Base-by-base conservation (phyloP, 2,797 vertebrate genomes). In the Typhlichthys subterraneus region DNA sequence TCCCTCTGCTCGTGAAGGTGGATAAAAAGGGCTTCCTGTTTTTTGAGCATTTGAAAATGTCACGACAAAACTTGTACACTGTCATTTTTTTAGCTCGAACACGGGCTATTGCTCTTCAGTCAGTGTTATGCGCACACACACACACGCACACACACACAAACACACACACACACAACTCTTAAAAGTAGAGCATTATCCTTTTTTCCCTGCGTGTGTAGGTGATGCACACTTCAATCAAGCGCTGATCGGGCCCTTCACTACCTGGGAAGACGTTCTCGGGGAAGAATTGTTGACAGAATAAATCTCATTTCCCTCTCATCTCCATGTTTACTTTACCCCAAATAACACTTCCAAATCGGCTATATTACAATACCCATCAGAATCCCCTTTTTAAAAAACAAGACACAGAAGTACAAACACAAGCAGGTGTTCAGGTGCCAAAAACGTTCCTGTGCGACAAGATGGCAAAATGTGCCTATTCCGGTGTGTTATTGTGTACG, bases 321-420 rank as follows among this genome's bases (percentile, higher is more conserved):
- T 82, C 60, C 68, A 68, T 38, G 70, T 81, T 83, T 76, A 62
- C 81, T 79, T 86, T 87, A 72, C 76, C 59, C 73, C 65, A 48
- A 73, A 79, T 75, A 83, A 79, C 29, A 49, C 75, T 53, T 42
- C 49, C 80, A 85, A 85, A 85, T 80, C 63, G 73, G 49, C 62
- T 78, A 81, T 71, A 88, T 88, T 87, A 89, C 86, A 84, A 84
- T 77, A 80, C 76, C 81, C 61, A 87, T 88, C 86, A 86, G 70
- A 75, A 77, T 74, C 58, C 63, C 48, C 67, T 65, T 75, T 84
- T 82, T 77, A 6, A 79, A 86, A 82, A 79, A 75, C 75, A 76
- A 75, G 69, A 79, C 73, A 81, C 76, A 72, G 58, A 83, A 14
- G 15, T 62, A 65, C 61, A 71, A 45, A 75, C 53, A 55, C 65